Conservation (phyloP, 2,888 invertebrate species). For the Isoperla grammatica region DNA sequence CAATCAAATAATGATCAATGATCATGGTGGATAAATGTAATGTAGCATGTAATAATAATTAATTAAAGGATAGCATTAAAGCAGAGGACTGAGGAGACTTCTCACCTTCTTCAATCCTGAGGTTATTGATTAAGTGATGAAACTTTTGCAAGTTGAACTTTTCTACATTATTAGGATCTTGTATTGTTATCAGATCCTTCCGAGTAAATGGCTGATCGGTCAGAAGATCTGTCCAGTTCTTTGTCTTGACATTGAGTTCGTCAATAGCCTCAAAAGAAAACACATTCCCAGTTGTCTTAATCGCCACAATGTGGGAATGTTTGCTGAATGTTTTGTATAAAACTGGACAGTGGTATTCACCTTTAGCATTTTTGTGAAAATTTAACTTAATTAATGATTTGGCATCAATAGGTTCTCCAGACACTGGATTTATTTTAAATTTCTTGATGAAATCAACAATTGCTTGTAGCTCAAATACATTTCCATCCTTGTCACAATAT, state of each 20-base stretch:
- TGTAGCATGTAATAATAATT: no score
- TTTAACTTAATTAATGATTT: slow-evolving; percentile 80
- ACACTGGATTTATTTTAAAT: slow-evolving; percentile 89
- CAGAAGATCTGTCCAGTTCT: slow-evolving; percentile 90
- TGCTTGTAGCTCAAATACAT: slow-evolving; percentile 87
- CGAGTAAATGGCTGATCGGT: slow-evolving; percentile 82
- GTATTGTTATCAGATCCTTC: slow-evolving; percentile 86
- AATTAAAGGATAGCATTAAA: no score
- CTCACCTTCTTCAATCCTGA: slow-evolving; percentile 76
- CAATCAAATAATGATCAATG: no score
- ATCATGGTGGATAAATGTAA: no score
- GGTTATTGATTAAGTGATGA: slow-evolving; percentile 87
- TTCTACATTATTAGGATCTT: slow-evolving; percentile 80
- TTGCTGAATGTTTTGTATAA: slow-evolving; percentile 88
- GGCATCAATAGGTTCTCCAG: slow-evolving; percentile 79
- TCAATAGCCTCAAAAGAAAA: slow-evolving; percentile 70
- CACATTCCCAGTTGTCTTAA: slow-evolving; percentile 90
- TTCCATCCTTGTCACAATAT: slow-evolving; percentile 83
- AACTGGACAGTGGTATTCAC: slow-evolving; percentile 88
- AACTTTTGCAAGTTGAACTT: slow-evolving; percentile 95
- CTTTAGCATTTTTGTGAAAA: slow-evolving; percentile 79
- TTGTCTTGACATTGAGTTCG: slow-evolving; percentile 90
- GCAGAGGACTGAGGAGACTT: no score
- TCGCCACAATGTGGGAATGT: slow-evolving; percentile 88
- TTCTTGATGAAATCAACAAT: slow-evolving; percentile 83